Evolutionary conservation across 2,888 invertebrate species (phyloP).

Genomic region (Nezara viridula): DNA sequence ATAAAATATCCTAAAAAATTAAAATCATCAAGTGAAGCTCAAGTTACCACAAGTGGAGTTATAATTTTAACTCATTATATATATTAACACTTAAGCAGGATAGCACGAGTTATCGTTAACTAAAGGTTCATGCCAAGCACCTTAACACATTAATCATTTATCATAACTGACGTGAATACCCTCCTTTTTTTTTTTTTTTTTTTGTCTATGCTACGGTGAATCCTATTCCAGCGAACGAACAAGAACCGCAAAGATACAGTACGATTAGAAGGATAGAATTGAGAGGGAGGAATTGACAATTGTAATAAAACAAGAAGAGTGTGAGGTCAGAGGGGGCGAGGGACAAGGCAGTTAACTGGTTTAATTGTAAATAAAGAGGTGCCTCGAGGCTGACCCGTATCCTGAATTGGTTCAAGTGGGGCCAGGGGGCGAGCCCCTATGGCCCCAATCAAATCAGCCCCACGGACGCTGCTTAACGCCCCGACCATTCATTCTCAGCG

Average conservation of each 20-base stretch:
- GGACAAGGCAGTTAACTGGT: conserved; percentile 48
- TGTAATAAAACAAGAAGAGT: conserved; percentile 29
- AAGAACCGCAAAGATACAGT: neutral
- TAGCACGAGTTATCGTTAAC: too few relatives aligned
- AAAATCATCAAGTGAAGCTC: too few relatives aligned
- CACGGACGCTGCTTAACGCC: conserved; percentile 18
- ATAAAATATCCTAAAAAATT: too few relatives aligned
- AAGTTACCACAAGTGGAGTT: too few relatives aligned
- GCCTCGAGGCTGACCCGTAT: conserved; percentile 53
- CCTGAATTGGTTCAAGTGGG: conserved; percentile 56
- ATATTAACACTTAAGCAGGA: too few relatives aligned
- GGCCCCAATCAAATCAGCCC: conserved; percentile 42
- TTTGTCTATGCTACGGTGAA: neutral
- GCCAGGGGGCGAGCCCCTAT: conserved; percentile 52
- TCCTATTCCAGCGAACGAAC: neutral
- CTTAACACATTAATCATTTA: too few relatives aligned
- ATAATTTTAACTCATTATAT: too few relatives aligned
- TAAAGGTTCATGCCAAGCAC: too few relatives aligned
- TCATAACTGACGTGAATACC: too few relatives aligned
- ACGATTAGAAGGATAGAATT: neutral
- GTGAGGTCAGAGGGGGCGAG: conserved; percentile 34
- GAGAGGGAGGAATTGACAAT: conserved; percentile 36
- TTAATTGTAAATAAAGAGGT: conserved; percentile 60
- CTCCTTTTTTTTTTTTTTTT: too few relatives aligned
- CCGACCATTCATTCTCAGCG: neutral